Conservation (phyloP, 2,113 vertebrate species). For the Mastomys coucha region DNA sequence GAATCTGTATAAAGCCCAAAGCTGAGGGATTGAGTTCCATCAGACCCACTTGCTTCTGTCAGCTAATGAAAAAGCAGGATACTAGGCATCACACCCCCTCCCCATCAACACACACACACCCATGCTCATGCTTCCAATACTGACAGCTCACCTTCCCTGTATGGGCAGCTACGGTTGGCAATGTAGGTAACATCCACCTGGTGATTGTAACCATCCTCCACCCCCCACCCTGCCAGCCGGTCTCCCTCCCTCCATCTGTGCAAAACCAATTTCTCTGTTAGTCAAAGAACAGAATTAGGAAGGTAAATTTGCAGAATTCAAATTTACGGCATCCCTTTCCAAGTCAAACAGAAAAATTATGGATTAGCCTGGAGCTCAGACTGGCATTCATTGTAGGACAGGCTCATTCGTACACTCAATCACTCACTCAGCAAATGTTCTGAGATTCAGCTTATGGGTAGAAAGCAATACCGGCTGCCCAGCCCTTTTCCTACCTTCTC, state of each 20-base stretch:
- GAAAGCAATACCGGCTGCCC: neutral
- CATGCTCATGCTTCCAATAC: neutral
- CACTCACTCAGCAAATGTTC: neutral
- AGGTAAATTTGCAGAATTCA: constrained; percentile 77
- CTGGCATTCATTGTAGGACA: neutral
- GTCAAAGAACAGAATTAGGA: constrained; percentile 69
- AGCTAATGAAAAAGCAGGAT: neutral
- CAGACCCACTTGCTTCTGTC: neutral
- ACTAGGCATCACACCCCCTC: neutral
- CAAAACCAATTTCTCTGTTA: constrained; percentile 67
- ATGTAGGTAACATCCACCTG: constrained; percentile 38
- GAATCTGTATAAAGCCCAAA: neutral
- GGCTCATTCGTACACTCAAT: neutral
- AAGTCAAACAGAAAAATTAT: constrained; percentile 70
- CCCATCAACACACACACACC: neutral
- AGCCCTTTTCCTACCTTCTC: neutral
- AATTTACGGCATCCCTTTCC: constrained; percentile 50
- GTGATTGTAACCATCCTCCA: neutral
- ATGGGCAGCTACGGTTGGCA: constrained; percentile 40
- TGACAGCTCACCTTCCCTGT: constrained; percentile 27
- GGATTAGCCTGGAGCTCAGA: constrained; percentile 37
- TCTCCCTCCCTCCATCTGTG: neutral
- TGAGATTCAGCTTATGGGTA: rapidly evolving
- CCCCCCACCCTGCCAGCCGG: neutral
- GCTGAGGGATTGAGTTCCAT: neutral